Percentiles rank a stretch among this genome's conserved stretches.
Evolutionary conservation across 2,888 invertebrate genomes (phyloP).

Genomic region (Ophion ellenae): DNA sequence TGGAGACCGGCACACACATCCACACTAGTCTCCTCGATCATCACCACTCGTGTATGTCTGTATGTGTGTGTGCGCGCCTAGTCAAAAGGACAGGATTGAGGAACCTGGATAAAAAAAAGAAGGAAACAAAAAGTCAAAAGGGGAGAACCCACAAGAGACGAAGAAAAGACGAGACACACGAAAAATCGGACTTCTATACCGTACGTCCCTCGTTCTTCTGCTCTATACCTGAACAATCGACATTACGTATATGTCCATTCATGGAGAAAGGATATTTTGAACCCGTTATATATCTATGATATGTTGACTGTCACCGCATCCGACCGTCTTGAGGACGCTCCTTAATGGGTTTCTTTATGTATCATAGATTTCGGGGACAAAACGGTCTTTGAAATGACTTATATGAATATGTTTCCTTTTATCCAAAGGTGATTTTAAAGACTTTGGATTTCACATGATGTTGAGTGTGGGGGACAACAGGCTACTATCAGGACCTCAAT

Average conservation of each 20-base stretch:
- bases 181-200: constrained; percentile 14
- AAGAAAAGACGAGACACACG: constrained; percentile 41
- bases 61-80: constrained; percentile 18
- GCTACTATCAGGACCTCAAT: no score
- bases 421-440: background rate
- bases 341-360: no score
- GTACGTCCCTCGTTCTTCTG: background rate
- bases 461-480: no score
- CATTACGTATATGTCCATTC: no score
- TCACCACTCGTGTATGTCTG: background rate
- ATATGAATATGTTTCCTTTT: no score
- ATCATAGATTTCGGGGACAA: no score
- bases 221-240: background rate
- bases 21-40: background rate
- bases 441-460: no score
- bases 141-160: constrained; percentile 24
- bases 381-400: no score
- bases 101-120: background rate
- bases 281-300: no score
- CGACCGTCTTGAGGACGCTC: no score
- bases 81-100: constrained; percentile 35
- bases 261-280: no score
- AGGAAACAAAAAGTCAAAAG: constrained; percentile 26
- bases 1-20: constrained; percentile 4
- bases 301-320: no score